Evolutionary conservation across 2,888 invertebrate species (phyloP).

Genomic region (Meiosimyza platycephala): DNA sequence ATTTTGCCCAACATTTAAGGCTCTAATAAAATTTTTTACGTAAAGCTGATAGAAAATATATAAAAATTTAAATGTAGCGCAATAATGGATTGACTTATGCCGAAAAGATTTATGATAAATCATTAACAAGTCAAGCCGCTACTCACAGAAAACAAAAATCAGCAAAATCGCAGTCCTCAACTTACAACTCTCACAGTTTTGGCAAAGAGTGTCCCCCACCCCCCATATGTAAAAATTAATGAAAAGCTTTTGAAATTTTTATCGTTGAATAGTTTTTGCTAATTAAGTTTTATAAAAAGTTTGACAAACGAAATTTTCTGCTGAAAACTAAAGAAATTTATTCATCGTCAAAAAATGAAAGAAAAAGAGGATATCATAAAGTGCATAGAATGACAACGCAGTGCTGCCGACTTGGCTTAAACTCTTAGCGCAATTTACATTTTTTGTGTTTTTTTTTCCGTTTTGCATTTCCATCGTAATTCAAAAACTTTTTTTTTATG

Average conservation of each 20-base stretch:
- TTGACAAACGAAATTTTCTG: constrained; percentile 1
- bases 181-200: too few relatives aligned
- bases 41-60: too few relatives aligned
- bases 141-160: too few relatives aligned
- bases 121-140: too few relatives aligned
- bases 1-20: too few relatives aligned
- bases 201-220: too few relatives aligned
- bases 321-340: neutral
- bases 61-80: too few relatives aligned
- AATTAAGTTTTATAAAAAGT: constrained; percentile 13
- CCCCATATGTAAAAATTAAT: neutral
- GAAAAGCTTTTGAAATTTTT: neutral
- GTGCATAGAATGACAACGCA: constrained; percentile 14
- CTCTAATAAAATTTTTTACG: too few relatives aligned
- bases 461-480: neutral
- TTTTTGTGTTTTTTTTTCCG: too few relatives aligned
- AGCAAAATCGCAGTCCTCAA: too few relatives aligned
- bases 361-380: neutral
- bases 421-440: constrained; percentile 5
- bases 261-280: constrained; percentile 3
- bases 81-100: too few relatives aligned
- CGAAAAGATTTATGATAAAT: too few relatives aligned
- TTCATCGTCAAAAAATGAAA: neutral
- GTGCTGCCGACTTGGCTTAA: neutral
- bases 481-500: neutral